A percentile compares a stretch with the other conserved stretches of the same genome.
These are phyloP conservation scores for Saguinus midas DNA, from an alignment of 2,113 vertebrate genomes.

Conservation along the genomic window DNA sequence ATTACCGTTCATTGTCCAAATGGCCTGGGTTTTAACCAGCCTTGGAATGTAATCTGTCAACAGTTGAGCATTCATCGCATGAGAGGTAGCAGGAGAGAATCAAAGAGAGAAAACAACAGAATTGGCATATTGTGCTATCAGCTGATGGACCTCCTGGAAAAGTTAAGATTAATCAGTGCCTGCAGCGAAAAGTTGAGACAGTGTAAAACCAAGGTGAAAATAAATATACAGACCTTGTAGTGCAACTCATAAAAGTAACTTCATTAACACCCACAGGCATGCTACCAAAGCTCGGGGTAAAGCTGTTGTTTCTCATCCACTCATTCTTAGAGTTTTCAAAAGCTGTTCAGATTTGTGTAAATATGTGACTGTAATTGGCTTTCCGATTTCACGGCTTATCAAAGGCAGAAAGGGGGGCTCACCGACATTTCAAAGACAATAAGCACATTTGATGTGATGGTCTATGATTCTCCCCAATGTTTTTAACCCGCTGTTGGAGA, in stretches of 20 bases:
- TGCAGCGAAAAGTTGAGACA: slow-evolving; percentile 15
- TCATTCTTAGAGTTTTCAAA: slow-evolving; percentile 74
- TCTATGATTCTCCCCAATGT: slow-evolving; percentile 82
- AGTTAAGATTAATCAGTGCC: neutral
- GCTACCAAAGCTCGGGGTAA: slow-evolving; percentile 31
- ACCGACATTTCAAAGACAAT: slow-evolving; percentile 82
- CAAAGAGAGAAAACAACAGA: neutral
- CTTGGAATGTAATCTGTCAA: slow-evolving; percentile 79
- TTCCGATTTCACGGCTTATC: slow-evolving; percentile 80
- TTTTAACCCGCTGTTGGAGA: slow-evolving; percentile 83
- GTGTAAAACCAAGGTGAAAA: slow-evolving; percentile 29
- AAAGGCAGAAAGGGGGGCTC: slow-evolving; percentile 55
- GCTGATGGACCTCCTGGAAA: slow-evolving; percentile 27
- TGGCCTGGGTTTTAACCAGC: slow-evolving; percentile 80
- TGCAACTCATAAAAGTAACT: slow-evolving; percentile 26
- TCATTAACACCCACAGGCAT: neutral
- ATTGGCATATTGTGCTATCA: neutral
- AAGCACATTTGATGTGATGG: slow-evolving; percentile 81
- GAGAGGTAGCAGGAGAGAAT: slow-evolving; percentile 33
- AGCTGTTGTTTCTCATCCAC: slow-evolving; percentile 71
- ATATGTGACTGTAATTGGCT: slow-evolving; percentile 81
- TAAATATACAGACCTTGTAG: slow-evolving; percentile 35
- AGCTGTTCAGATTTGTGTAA: slow-evolving; percentile 75
- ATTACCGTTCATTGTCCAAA: slow-evolving; percentile 83
- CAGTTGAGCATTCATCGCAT: slow-evolving; percentile 79